A percentile compares a stretch with the other conserved stretches of the same genome.
phyloP scores from a whole-genome alignment of 2,888 invertebrate genomes.

The Cryptocephalus moraei region DNA sequence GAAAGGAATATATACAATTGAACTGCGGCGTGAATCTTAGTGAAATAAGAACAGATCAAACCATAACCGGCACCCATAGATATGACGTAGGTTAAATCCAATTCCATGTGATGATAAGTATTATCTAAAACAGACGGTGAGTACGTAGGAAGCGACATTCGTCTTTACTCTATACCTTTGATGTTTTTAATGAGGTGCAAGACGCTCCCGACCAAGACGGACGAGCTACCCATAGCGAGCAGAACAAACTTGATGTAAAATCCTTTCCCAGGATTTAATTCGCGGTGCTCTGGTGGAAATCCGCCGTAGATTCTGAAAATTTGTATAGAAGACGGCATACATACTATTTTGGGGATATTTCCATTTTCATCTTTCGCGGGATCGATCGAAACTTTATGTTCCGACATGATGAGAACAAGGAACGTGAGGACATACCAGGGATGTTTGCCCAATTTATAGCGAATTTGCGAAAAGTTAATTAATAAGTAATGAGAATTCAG shows the following conservation, averaged over 20 bases:
- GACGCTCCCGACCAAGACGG: constrained; percentile 5
- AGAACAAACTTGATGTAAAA: constrained; percentile 6
- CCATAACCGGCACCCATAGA: constrained; percentile 6
- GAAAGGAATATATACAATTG: constrained; percentile 8
- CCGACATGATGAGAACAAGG: too few species aligned
- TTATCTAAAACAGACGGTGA: constrained; percentile 3
- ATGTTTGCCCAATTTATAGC: too few species aligned
- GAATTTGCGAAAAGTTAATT: too few species aligned
- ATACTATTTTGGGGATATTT: constrained; percentile 1
- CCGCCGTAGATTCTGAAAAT: constrained; percentile 5
- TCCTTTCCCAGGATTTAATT: constrained; percentile 6
- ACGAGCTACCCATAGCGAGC: constrained; percentile 1
- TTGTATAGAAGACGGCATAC: constrained; percentile 8
- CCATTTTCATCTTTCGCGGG: background rate
- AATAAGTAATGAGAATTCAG: too few species aligned
- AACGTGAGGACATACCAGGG: too few species aligned
- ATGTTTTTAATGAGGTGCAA: constrained; percentile 8
- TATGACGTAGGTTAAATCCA: constrained; percentile 8
- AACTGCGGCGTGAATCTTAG: constrained; percentile 3
- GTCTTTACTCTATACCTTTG: constrained; percentile 3
- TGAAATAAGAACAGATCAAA: constrained; percentile 5
- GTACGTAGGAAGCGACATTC: background rate
- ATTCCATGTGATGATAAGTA: constrained; percentile 5
- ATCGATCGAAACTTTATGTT: too few species aligned
- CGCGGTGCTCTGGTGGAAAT: constrained; percentile 6